These are phyloP conservation scores for Argyrosomus regius DNA, from an alignment of 2,797 vertebrate species.

Conservation along the genomic window DNA sequence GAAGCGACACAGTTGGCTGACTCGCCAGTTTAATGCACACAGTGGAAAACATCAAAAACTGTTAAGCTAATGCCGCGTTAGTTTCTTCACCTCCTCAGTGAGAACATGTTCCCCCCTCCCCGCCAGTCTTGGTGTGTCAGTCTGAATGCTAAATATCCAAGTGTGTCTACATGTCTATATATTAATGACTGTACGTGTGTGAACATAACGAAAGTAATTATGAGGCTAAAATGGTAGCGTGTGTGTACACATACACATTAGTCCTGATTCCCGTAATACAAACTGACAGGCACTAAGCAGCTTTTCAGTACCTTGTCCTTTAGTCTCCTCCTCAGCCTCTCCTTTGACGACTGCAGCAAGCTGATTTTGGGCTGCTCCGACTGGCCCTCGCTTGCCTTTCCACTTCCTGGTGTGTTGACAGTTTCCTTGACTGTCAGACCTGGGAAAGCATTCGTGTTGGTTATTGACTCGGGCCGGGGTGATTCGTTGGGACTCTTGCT, in stretches of 20 bases:
- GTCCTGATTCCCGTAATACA: slow-evolving; percentile 66
- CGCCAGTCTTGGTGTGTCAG: slow-evolving; percentile 21
- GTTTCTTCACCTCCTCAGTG: slow-evolving; percentile 46
- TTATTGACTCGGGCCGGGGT: slow-evolving; percentile 47
- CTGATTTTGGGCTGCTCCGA: slow-evolving; percentile 89
- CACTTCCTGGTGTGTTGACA: slow-evolving; percentile 43
- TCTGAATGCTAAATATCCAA: slow-evolving; percentile 41
- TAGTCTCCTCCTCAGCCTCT: slow-evolving; percentile 94
- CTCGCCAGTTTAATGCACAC: slow-evolving; percentile 49
- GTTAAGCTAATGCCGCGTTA: slow-evolving; percentile 55
- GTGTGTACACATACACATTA: slow-evolving; percentile 47
- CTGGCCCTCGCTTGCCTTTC: slow-evolving; percentile 53
- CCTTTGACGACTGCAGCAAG: slow-evolving; percentile 96
- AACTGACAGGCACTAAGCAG: slow-evolving; percentile 75
- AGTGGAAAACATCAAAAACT: slow-evolving; percentile 60
- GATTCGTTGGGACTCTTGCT: slow-evolving; percentile 61
- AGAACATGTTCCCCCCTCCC: slow-evolving; percentile 32
- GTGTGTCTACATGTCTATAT: slow-evolving; percentile 19
- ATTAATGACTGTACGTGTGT: slow-evolving; percentile 31
- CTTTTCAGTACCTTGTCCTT: slow-evolving; percentile 93
- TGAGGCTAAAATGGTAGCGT: slow-evolving; percentile 39
- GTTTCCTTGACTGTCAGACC: slow-evolving; percentile 52
- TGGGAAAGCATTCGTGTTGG: slow-evolving; percentile 36
- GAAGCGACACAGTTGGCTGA: slow-evolving; percentile 46
- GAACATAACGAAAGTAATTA: slow-evolving; percentile 53